Evolutionary conservation across 2,888 invertebrate species (phyloP).

Genomic region (Idaea biselata): DNA sequence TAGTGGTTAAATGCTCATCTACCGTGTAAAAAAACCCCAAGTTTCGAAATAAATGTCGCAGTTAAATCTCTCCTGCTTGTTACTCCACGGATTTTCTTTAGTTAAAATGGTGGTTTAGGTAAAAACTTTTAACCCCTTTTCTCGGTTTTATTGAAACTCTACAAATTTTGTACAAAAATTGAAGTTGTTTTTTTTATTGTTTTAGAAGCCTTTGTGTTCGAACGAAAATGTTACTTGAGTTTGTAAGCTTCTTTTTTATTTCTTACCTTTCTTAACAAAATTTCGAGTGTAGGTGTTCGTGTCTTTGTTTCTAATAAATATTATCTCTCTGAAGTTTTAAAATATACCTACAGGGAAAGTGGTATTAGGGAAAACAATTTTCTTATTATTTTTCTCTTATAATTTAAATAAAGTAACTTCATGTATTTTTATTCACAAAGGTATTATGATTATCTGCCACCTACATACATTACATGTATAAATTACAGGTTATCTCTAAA

Average conservation of each 20-base stretch:
- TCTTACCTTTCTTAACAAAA: background rate
- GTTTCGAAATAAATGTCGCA: background rate
- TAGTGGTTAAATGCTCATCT: background rate
- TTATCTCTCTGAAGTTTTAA: background rate
- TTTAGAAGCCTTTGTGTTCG: background rate
- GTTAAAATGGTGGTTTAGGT: background rate
- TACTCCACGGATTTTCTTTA: background rate
- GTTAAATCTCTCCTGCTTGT: background rate
- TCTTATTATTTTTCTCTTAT: background rate
- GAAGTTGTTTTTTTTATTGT: slow-evolving; percentile 1
- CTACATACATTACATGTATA: no score
- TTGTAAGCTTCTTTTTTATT: background rate
- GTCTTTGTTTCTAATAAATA: background rate
- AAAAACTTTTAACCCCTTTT: background rate
- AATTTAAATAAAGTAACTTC: background rate
- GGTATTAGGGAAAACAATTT: background rate
- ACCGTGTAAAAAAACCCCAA: background rate
- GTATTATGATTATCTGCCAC: no score
- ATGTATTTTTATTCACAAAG: no score
- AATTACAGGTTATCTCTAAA: no score
- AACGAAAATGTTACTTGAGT: background rate
- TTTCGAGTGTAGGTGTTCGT: background rate
- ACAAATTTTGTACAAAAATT: slow-evolving; percentile 1
- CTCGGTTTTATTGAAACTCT: background rate
- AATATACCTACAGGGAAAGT: background rate